Evolutionary conservation across 2,113 vertebrate genomes (phyloP), one percentile per base, ranked within the genome.

Genomic region (Thinocorus orbignyianus): DNA sequence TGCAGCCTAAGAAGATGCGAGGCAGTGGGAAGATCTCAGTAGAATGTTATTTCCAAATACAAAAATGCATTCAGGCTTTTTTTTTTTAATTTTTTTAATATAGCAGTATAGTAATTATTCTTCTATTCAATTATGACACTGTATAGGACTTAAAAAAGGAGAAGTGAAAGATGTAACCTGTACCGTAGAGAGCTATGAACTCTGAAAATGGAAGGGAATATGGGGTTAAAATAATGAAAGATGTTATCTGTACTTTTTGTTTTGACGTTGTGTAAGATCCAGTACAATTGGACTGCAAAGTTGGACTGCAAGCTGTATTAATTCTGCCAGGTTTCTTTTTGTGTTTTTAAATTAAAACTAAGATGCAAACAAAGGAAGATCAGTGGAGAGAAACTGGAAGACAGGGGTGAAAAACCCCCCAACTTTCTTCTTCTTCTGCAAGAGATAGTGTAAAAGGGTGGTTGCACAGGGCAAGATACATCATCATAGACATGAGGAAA

Each of bases 301-400:
- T 8, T 77, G 37, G 31, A 31, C 13, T 84, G 41, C 23, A 79
- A 85, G 22, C 22, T 66, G 9, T 58, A 66, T 80, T 78, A 71
- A 51, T 93, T 81, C 60, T 23, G 7, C 42, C 14, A 55, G 60
- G 4, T 92, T 90, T 79, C 52, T 88, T 81, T 81, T 13, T 35
- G 23, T 79, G 17, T 68, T 95, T 95, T 90, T 35, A 82, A 87
- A 76, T 87, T 65, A 83, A 74, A 74, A 80, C 17, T 52, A 58
- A 81, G 49, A 9, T 92, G 44, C 35, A 65, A 87, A 88, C 39
- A 86, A 57, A 18, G 17, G 26, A 52, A 91, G 44, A 69, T 65
- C 9, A 22, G 19, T 74, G 17, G 23, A 58, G 28, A 81, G 44
- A 70, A 84, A 54, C 7, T 61, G 71, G 46, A 83, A 92, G 80